Base-by-base conservation (phyloP, 2,888 invertebrate genomes). In the Pyrrhosoma nymphula region DNA sequence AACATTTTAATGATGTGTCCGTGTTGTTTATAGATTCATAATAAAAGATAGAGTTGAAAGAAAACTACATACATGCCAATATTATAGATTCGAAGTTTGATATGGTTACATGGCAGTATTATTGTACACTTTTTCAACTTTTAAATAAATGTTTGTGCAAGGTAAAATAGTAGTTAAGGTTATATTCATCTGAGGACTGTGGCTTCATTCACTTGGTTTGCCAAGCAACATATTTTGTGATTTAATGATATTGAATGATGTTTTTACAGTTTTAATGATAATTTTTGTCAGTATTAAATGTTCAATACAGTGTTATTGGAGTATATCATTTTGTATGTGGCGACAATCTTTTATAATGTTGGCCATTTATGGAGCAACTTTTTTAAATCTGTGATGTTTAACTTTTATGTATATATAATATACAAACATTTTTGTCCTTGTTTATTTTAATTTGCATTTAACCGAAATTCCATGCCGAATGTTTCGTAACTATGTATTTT, bases 111-210 rank as follows among this genome's bases (percentile, higher is more conserved):
- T 75, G 93, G 93, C 93, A 93, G 93, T 93, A 93, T 93, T 93
- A 93, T 93, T 93, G 93, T 93, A 93, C 69, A 93, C 93, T 93
- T 93, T 93, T 93, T 93, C 93, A 93, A 93, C 93, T 93, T 93
- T 93, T 93, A 75, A 69, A 69, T 93, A 69, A 93, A 69, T 93
- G 93, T 93, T 93, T 93, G 69, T 93, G 69, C 56, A 93, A 47
- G 47, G 47, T 93, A 93, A 93, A 93, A 39, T 91, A 69, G 39
- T 69, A 63, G n/a, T 69, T 75, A 47, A 69, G 93, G n/a, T 69
- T 93, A 47, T 93, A 93, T 93, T 93, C 47, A 39, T 23, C 69
- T 69, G 47, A 93, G 69, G 93, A 93, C 93, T 75, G 93, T 93
- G 69, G 93, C 93, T 93, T 93, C 93, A 69, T 93, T 93, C 69